Conservation (phyloP, 1,140 invertebrate species). For the Drosophila kohkoa region DNA sequence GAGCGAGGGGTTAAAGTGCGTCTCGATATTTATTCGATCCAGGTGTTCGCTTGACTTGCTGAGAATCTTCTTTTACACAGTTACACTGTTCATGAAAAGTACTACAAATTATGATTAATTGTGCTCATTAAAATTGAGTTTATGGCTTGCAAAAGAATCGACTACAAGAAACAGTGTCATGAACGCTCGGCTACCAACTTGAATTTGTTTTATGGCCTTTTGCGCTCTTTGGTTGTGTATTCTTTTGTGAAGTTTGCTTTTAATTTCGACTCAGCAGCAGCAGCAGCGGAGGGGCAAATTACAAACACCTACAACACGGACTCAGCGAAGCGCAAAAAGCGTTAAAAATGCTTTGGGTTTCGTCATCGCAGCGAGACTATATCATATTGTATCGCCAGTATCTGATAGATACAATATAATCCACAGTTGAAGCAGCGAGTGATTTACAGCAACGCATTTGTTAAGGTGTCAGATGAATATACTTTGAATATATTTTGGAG, state of each 20-base stretch:
- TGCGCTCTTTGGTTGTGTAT: slow-evolving; percentile 29
- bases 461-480: slow-evolving; percentile 25
- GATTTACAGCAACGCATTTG: slow-evolving; percentile 40
- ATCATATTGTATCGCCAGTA: neutral
- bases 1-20: no score
- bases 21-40: slow-evolving; percentile 54
- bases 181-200: slow-evolving; percentile 62
- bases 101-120: slow-evolving; percentile 82
- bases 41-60: slow-evolving; percentile 48
- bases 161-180: slow-evolving; percentile 75
- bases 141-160: slow-evolving; percentile 70
- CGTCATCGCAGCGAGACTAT: slow-evolving; percentile 54
- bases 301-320: slow-evolving; percentile 72
- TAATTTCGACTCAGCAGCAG: slow-evolving; percentile 51
- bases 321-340: slow-evolving; percentile 74
- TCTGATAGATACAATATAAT: slow-evolving; percentile 30
- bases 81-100: slow-evolving; percentile 54
- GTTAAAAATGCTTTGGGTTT: slow-evolving; percentile 74
- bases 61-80: neutral
- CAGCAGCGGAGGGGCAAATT: slow-evolving; percentile 16
- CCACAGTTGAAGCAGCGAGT: slow-evolving; percentile 8
- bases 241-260: slow-evolving; percentile 56
- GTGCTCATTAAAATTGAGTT: slow-evolving; percentile 76
- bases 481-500: no score
- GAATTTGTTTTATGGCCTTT: slow-evolving; percentile 57